Evolutionary conservation across 2,113 vertebrate genomes (phyloP).

Genomic region (Coturnix japonica): DNA sequence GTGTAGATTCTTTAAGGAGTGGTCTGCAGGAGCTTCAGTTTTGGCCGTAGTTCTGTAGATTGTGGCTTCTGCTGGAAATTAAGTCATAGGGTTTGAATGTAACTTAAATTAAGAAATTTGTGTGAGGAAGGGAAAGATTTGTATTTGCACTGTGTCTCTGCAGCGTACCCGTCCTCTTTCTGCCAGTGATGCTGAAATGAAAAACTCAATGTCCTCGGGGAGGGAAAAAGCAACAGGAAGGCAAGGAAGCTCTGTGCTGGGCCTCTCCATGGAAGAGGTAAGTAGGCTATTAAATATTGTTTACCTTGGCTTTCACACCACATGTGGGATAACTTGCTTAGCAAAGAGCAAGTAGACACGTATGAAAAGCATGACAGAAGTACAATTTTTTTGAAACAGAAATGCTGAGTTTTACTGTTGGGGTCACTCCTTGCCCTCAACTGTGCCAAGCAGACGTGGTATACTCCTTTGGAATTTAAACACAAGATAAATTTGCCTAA

Average conservation of each 20-base stretch:
- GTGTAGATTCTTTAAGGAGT: background rate
- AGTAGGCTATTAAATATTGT: conserved; percentile 25
- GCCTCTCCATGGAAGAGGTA: conserved; percentile 91
- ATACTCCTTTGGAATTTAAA: background rate
- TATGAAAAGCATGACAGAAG: background rate
- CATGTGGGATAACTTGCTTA: background rate
- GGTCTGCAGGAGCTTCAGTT: conserved; percentile 5
- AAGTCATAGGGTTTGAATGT: conserved; percentile 10
- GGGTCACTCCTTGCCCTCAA: background rate
- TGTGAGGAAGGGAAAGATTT: background rate
- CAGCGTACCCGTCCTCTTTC: conserved; percentile 83
- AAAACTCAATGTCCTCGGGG: conserved; percentile 66
- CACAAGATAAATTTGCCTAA: background rate
- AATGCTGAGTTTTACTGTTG: background rate
- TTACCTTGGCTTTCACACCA: background rate
- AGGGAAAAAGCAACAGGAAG: conserved; percentile 80
- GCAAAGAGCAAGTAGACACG: background rate
- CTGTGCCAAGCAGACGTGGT: background rate
- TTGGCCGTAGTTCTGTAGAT: background rate
- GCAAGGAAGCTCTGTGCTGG: conserved; percentile 82
- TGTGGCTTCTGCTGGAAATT: background rate
- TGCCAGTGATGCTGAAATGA: conserved; percentile 82
- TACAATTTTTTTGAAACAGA: background rate
- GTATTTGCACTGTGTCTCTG: conserved; percentile 28
- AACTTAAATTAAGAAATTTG: background rate